Evolutionary conservation across 35 echinoderm and acorn worm genomes (phyloP).

Genomic region (Eucidaris tribuloides): DNA sequence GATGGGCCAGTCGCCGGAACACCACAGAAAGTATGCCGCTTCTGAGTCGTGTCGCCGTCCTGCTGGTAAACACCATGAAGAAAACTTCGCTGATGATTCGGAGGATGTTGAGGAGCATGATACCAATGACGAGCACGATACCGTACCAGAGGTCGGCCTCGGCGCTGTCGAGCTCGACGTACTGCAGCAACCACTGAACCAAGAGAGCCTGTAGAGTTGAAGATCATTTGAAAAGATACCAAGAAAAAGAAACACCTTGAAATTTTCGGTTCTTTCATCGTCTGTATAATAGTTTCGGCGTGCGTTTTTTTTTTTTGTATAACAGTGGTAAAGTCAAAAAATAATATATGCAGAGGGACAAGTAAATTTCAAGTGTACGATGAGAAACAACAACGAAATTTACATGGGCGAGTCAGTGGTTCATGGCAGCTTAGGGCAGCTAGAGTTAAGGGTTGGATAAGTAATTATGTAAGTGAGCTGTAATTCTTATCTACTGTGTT

Average conservation of each 20-base stretch:
- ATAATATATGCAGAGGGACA: no score
- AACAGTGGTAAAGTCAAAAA: no score
- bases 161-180: slow-evolving; percentile 11
- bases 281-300: no score
- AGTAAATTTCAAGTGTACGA: no score
- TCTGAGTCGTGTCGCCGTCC: slow-evolving; percentile 39
- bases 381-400: no score
- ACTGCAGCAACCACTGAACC: slow-evolving; percentile 18
- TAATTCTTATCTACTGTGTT: no score
- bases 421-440: no score
- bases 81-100: slow-evolving; percentile 29
- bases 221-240: background rate
- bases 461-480: no score
- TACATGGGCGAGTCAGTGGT: no score
- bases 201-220: slow-evolving; percentile 29
- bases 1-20: slow-evolving; percentile 28
- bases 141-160: slow-evolving; percentile 32
- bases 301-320: no score
- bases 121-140: slow-evolving; percentile 26
- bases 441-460: no score
- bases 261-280: no score
- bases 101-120: slow-evolving; percentile 20
- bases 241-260: background rate
- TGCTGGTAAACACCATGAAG: slow-evolving; percentile 33
- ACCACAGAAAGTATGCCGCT: slow-evolving; percentile 37